phyloP scores from a whole-genome alignment of 1,140 invertebrate genomes.

The Philotrypesis tridentata region DNA sequence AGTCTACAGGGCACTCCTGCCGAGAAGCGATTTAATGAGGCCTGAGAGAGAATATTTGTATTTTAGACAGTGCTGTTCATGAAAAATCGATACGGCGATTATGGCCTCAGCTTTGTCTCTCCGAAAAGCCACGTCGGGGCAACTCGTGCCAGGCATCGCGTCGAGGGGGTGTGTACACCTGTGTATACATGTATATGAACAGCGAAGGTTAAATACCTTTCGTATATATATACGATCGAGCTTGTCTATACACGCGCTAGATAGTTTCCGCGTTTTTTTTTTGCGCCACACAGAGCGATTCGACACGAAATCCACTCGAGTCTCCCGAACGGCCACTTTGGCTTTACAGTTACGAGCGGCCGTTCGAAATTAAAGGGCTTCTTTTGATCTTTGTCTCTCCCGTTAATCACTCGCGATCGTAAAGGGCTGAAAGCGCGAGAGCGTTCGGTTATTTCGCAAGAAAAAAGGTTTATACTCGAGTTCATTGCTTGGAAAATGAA shows the following conservation, averaged over 20 bases:
- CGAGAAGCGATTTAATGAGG: not conserved
- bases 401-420: not conserved
- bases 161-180: too few species aligned
- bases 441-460: not conserved
- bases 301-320: not conserved
- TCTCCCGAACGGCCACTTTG: slow-evolving; percentile 6
- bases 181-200: not conserved
- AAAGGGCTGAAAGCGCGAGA: not conserved
- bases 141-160: too few species aligned
- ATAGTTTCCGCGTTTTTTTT: not conserved
- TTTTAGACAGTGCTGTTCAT: not conserved
- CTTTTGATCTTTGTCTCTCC: not conserved
- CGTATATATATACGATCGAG: slow-evolving; percentile 4
- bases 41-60: not conserved
- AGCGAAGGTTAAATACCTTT: not conserved
- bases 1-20: not conserved
- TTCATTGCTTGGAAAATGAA: not conserved
- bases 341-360: not conserved
- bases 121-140: too few species aligned
- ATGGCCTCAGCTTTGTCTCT: too few species aligned
- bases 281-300: slow-evolving; percentile 12
- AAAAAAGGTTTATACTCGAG: not conserved
- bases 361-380: not conserved
- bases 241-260: slow-evolving; percentile 23
- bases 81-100: not conserved